phyloP scores from a whole-genome alignment of 2,113 vertebrate genomes.

The Stegostoma tigrinum region DNA sequence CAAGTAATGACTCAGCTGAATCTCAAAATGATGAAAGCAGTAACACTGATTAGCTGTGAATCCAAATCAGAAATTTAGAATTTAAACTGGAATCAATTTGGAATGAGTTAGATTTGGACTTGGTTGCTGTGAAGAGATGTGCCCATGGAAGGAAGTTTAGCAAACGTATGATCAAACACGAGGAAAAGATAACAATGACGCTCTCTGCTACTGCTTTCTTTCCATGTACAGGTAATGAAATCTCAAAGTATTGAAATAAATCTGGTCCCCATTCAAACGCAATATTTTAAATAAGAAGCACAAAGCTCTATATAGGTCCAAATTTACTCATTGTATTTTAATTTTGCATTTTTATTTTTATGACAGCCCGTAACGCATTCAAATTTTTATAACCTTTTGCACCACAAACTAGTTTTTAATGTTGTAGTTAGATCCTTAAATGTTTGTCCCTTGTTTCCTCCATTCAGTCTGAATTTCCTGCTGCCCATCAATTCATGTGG shows the following conservation, averaged over 20 bases:
- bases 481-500: not conserved
- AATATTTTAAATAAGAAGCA: not conserved
- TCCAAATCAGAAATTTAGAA: not conserved
- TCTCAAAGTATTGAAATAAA: not conserved
- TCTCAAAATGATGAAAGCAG: not conserved
- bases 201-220: not conserved
- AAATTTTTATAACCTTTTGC: not conserved
- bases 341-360: not conserved
- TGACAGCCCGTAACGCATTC: not conserved
- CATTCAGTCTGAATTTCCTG: not conserved
- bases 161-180: not conserved
- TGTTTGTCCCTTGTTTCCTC: not conserved
- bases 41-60: not conserved
- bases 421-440: not conserved
- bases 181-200: not conserved
- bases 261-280: not conserved
- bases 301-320: not conserved
- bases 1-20: not conserved
- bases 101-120: not conserved
- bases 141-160: not conserved
- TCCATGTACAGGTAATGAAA: not conserved
- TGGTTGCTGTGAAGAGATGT: not conserved
- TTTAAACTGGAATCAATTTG: not conserved
- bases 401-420: not conserved
- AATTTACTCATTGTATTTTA: not conserved